Evolutionary conservation across 2,888 invertebrate genomes (phyloP), one percentile per base, ranked within the genome.

Genomic region (Lysandra coridon): DNA sequence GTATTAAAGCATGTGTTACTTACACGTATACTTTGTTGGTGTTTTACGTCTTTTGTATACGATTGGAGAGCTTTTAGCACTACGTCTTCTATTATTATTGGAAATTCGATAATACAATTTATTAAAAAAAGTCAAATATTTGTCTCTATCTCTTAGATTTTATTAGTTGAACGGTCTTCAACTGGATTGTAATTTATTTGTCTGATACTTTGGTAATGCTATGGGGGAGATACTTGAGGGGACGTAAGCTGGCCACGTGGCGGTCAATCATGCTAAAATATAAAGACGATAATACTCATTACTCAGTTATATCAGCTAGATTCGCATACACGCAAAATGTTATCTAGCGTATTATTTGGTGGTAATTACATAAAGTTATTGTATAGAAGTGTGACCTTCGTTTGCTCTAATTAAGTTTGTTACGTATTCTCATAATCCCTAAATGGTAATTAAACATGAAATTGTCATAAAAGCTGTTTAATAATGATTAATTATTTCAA

Each of bases 1-100:
- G 91, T 92, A 92, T 91, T 90, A 78, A 88, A 91, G 90, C 92
- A 93, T 92, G 88, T 93, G 93, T 89, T 81, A 62, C 60, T 60
- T 49, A 64, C 69, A 44, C 75, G 77, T 79, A 78, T 76, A 79
- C 57, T 60, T 62, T 76, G 23, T 57, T 73, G 73, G 78, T 79
- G 80, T 80, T 80, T 88, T 75, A 49, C 49, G 30, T 14, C 49
- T 49, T 64, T 30, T 75, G 75, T 75, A 75, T 23, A 75, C 53
- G 33, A 75, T 49, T 75, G n/a, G n/a, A 23, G 44, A 74, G 74
- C 44, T 74, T 74, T 74, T 74, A 40, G 40, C 64, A 12, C 64
- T 73, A 73, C 44, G 40, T 44, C n/a, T 74, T 74, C 23, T 74
- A 44, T 44, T 64, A 30, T 23, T 64, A 12, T 23, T 64, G 12